Evolutionary conservation across 2,888 invertebrate species (phyloP).

Genomic region (Melolontha melolontha): DNA sequence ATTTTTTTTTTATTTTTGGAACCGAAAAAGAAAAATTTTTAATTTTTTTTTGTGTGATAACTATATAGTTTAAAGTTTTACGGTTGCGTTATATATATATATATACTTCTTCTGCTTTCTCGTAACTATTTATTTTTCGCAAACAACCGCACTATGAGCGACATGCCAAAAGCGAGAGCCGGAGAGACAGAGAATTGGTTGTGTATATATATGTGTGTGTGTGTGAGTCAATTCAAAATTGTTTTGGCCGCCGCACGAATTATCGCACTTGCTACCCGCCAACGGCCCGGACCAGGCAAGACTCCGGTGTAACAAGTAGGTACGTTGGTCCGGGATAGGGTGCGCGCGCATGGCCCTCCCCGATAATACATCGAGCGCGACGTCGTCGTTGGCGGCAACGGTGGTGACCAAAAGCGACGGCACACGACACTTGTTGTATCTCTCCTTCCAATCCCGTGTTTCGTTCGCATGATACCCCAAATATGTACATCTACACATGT

Average conservation of each 20-base stretch:
- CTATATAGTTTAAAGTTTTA: too few relatives aligned
- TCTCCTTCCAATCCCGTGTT: conserved; percentile 1
- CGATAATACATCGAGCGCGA: conserved; percentile 5
- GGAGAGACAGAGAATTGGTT: too few relatives aligned
- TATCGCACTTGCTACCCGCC: conserved; percentile 51
- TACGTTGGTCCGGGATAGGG: conserved; percentile 60
- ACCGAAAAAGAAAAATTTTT: too few relatives aligned
- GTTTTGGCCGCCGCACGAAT: conserved; percentile 40
- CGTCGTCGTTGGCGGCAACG: not conserved
- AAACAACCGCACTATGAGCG: too few relatives aligned
- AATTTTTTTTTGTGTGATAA: too few relatives aligned
- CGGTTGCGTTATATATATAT: too few relatives aligned
- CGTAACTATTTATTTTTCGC: too few relatives aligned
- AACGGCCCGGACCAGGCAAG: conserved; percentile 62
- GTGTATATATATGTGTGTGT: too few relatives aligned
- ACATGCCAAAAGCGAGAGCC: too few relatives aligned
- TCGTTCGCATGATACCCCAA: not conserved
- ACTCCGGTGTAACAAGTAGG: conserved; percentile 65
- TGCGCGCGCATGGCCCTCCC: conserved; percentile 56
- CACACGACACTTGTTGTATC: conserved; percentile 37
- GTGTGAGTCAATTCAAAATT: not conserved
- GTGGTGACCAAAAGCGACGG: conserved; percentile 18
- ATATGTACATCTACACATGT: too few relatives aligned
- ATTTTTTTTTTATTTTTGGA: too few relatives aligned
- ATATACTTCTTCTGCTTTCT: too few relatives aligned